Evolutionary conservation across 2,888 invertebrate genomes (phyloP).

Genomic region (Lymantria monacha): DNA sequence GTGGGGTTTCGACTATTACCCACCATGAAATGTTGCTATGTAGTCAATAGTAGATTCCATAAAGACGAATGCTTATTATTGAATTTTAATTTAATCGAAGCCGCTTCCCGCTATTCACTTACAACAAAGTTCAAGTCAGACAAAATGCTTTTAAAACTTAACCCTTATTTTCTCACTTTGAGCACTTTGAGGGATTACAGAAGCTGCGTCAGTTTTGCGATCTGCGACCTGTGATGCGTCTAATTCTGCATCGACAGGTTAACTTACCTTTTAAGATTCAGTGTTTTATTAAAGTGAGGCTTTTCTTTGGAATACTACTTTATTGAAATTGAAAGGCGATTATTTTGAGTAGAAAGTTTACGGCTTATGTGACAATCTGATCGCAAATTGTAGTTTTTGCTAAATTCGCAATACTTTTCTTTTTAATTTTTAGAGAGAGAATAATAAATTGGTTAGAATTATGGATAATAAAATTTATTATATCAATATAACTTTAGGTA

Average conservation of each 20-base stretch:
- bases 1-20: too few relatives aligned
- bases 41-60: too few relatives aligned
- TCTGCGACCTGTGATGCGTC: constrained; percentile 36
- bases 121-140: constrained; percentile 29
- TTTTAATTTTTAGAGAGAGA: too few relatives aligned
- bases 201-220: constrained; percentile 33
- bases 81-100: neutral
- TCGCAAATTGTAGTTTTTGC: neutral
- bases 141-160: constrained; percentile 75
- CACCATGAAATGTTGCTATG: too few relatives aligned
- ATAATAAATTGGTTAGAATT: too few relatives aligned
- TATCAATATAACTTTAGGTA: too few relatives aligned
- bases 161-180: constrained; percentile 75
- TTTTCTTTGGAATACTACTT: neutral
- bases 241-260: constrained; percentile 29
- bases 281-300: neutral
- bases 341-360: neutral
- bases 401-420: neutral
- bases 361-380: neutral
- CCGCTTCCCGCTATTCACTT: constrained; percentile 5
- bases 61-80: too few relatives aligned
- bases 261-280: constrained; percentile 23
- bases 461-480: too few relatives aligned
- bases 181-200: constrained; percentile 73
- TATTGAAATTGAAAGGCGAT: neutral